Evolutionary conservation across 2,797 vertebrate species (phyloP), one percentile per base, ranked within the genome.

Genomic region (Centroberyx gerrardi): DNA sequence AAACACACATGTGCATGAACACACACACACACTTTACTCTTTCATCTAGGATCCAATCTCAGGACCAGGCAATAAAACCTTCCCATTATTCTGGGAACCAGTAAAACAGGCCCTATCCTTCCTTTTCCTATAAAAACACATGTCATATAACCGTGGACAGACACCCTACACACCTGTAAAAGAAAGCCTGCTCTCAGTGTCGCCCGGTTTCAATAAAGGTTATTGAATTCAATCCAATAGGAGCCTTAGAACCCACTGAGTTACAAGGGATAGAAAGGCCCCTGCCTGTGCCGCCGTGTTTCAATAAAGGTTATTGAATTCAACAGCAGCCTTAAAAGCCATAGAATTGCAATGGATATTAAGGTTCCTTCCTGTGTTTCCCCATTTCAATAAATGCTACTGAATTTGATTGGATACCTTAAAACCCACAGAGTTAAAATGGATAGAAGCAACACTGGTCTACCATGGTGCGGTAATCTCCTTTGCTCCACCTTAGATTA

Each of bases 1-100:
- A 17, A 13, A 22, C 0, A 14, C 27, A 22, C 51, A 31, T 9
- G 55, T 10, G 38, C 12, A 13, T 18, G 10, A 31, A 54, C 44
- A 48, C 31, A 58, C 29, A 69, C 54, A 53, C 8, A 70, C 5
- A 14, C 42, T 42, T 48, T 68, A 48, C 59, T 27, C 56, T 72
- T 53, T 81, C 74, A 85, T 88, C 82, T 72, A 0, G 8, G 17
- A 80, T 82, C 76, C 87, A 89, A 89, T 92, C 86, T 85, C 78
- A 78, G 31, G 33, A 42, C 69, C 17, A 8, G 58, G 71, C 74
- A 82, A 83, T 91, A 91, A 92, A 89, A 80, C 44, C 60, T 0
- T 51, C 64, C 44, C 2, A 15, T 65, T 72, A 71, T 82, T 67
- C 58, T 60, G 42, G 53, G 79, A 67, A 61, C 51, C 72, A 77